Conservation (phyloP, 2,113 vertebrate species). For the Acanthochromis polyacanthus region DNA sequence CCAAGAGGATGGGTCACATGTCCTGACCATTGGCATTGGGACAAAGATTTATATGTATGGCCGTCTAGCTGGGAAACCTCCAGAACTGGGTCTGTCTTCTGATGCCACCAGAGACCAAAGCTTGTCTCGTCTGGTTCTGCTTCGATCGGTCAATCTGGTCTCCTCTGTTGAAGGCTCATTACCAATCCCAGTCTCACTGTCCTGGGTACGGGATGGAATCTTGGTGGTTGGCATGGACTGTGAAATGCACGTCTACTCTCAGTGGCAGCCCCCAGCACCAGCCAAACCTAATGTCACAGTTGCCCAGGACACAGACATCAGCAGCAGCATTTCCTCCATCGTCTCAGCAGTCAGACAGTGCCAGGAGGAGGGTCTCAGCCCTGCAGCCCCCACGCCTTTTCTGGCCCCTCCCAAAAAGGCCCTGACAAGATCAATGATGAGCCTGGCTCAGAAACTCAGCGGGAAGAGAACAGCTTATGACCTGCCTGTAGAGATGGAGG, state of each 20-base stretch:
- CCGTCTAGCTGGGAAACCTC: constrained; percentile 88
- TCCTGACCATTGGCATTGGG: constrained; percentile 94
- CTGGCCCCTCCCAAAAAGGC: constrained; percentile 87
- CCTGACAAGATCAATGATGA: constrained; percentile 94
- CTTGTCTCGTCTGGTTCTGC: constrained; percentile 89
- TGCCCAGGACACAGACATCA: constrained; percentile 76
- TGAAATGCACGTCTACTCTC: constrained; percentile 99
- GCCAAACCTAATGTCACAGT: constrained; percentile 76
- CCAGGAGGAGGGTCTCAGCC: constrained; percentile 83
- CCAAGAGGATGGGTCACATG: constrained; percentile 96
- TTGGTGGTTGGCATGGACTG: constrained; percentile 98
- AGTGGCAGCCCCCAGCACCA: constrained; percentile 91
- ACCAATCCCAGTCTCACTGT: constrained; percentile 94
- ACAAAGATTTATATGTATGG: constrained; percentile 97
- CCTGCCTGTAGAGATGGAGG: constrained; percentile 91
- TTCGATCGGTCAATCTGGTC: constrained; percentile 91
- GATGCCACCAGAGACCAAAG: constrained; percentile 75
- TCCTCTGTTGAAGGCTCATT: constrained; percentile 95
- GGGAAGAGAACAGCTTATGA: constrained; percentile 91
- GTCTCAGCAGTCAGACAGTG: constrained; percentile 88
- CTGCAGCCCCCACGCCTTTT: constrained; percentile 63
- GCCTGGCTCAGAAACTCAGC: constrained; percentile 96
- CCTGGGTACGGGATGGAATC: constrained; percentile 98
- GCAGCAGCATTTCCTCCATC: constrained; percentile 89
- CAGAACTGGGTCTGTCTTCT: constrained; percentile 89